A percentile compares a stretch with the other conserved stretches of the same genome.
Conservation (phyloP, 2,113 vertebrate genomes). For the Lamprotornis superbus region DNA sequence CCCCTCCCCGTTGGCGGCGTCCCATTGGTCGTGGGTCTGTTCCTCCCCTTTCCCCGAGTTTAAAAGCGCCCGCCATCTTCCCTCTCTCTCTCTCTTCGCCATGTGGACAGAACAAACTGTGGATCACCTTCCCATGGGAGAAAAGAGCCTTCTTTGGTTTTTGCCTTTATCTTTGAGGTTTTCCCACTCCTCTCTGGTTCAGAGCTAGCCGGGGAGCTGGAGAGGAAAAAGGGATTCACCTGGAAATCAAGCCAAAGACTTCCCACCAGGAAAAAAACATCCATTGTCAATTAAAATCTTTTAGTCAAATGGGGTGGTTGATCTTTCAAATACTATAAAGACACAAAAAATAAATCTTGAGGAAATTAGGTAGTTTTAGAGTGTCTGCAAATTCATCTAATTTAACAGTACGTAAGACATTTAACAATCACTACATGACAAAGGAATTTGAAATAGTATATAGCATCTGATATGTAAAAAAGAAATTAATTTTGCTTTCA, state of each 20-base stretch:
- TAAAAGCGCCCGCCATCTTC: too few species aligned
- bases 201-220: too few species aligned
- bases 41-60: too few species aligned
- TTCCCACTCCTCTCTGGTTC: too few species aligned
- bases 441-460: not conserved
- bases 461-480: conserved; percentile 71
- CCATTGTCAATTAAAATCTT: not conserved
- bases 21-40: too few species aligned
- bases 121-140: too few species aligned
- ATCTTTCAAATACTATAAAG: not conserved
- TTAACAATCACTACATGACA: conserved; percentile 45
- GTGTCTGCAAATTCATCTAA: not conserved
- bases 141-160: too few species aligned
- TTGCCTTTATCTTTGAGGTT: too few species aligned
- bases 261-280: not conserved
- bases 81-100: too few species aligned
- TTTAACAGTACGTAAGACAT: conserved; percentile 10
- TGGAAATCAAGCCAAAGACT: not conserved
- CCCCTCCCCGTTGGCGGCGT: too few species aligned
- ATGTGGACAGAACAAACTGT: too few species aligned
- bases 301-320: not conserved
- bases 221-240: not conserved
- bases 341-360: not conserved
- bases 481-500: conserved; percentile 66
- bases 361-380: conserved; percentile 4